Evolutionary conservation across 2,888 invertebrate genomes (phyloP).

Genomic region (Lamproptera curius): DNA sequence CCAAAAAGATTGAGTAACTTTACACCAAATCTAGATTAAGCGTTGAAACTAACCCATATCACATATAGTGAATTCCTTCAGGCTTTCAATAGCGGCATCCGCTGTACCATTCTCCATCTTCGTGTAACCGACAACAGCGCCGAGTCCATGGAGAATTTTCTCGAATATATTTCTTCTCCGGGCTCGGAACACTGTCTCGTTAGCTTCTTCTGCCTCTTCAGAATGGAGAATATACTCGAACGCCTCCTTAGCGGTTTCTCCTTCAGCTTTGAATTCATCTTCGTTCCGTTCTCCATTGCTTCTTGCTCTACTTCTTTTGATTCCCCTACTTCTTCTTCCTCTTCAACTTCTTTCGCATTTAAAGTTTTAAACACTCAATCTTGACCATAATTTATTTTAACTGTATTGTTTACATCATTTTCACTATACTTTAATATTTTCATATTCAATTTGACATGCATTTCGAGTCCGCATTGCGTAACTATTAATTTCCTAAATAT

Average conservation of each 20-base stretch:
- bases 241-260: slow-evolving; percentile 49
- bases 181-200: slow-evolving; percentile 58
- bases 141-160: slow-evolving; percentile 62
- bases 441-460: too few species aligned
- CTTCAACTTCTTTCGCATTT: neutral
- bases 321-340: neutral
- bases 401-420: too few species aligned
- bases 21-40: neutral
- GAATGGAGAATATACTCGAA: slow-evolving; percentile 58
- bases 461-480: too few species aligned
- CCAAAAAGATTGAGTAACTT: too few species aligned
- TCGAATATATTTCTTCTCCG: slow-evolving; percentile 28
- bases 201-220: slow-evolving; percentile 56
- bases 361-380: too few species aligned
- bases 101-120: slow-evolving; percentile 33
- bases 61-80: slow-evolving; percentile 31
- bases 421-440: too few species aligned
- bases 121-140: slow-evolving; percentile 51
- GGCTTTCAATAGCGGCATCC: slow-evolving; percentile 20
- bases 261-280: slow-evolving; percentile 41
- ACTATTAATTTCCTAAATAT: too few species aligned
- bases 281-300: slow-evolving; percentile 46
- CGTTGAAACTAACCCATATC: slow-evolving; percentile 45
- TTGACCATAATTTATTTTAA: too few species aligned
- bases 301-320: neutral